Percentiles rank a stretch among this genome's conserved stretches.
phyloP scores from a whole-genome alignment of 2,888 invertebrate species.

The Megastigmus dorsalis region DNA sequence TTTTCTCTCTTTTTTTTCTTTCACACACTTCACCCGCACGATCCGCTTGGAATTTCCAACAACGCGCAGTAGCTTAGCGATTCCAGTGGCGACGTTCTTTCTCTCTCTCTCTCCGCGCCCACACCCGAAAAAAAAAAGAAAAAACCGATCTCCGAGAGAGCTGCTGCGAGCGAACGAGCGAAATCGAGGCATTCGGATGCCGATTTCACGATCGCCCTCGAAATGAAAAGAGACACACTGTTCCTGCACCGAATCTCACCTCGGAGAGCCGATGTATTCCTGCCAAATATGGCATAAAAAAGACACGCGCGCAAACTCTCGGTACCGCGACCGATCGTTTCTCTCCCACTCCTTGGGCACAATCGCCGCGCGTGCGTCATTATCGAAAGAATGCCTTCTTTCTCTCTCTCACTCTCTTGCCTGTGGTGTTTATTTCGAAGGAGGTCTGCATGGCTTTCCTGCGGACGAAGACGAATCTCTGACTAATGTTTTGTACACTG shows the following conservation, averaged over 20 bases:
- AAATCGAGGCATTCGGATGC: constrained; percentile 24
- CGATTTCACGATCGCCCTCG: not conserved
- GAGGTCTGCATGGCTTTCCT: too few relatives aligned
- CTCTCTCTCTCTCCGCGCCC: not conserved
- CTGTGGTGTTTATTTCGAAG: too few relatives aligned
- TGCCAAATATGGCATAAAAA: constrained; percentile 44
- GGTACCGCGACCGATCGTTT: not conserved
- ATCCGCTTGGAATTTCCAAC: not conserved
- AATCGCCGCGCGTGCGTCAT: constrained; percentile 36
- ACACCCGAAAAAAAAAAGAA: not conserved
- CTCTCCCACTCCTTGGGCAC: not conserved
- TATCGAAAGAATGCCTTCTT: constrained; percentile 43
- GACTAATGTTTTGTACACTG: too few relatives aligned
- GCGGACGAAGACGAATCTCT: too few relatives aligned
- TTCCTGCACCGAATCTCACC: too few relatives aligned
- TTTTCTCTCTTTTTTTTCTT: not conserved
- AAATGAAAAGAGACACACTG: not conserved
- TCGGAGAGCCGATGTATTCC: too few relatives aligned
- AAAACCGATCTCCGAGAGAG: not conserved
- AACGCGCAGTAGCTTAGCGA: too few relatives aligned
- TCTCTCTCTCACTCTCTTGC: not conserved
- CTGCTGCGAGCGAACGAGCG: not conserved
- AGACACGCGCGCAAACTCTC: too few relatives aligned
- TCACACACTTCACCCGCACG: not conserved
- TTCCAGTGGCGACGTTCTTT: not conserved